Percentiles rank a stretch among this genome's conserved stretches.
Evolutionary conservation across 2,888 invertebrate genomes (phyloP).

Genomic region (Euphydryas editha): DNA sequence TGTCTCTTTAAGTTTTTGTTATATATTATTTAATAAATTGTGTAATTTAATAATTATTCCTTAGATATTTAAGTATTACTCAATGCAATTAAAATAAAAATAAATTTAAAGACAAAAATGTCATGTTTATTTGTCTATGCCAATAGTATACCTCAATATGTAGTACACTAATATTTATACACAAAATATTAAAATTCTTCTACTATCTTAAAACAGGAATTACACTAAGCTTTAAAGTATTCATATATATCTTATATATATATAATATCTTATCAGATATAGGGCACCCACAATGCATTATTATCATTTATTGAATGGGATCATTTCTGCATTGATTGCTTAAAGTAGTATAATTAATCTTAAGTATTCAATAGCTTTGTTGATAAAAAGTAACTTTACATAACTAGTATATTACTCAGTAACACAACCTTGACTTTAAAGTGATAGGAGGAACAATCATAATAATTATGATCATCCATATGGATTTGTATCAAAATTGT

Average conservation of each 20-base stretch:
- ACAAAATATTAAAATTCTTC: neutral
- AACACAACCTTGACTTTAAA: constrained; percentile 35
- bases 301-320: no score
- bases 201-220: neutral
- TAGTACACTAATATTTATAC: neutral
- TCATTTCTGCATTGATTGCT: no score
- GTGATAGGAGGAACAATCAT: constrained; percentile 12
- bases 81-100: constrained; percentile 38
- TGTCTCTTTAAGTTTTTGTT: constrained; percentile 22
- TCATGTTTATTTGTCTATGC: constrained; percentile 54
- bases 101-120: constrained; percentile 27
- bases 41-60: constrained; percentile 24
- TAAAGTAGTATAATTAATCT: no score
- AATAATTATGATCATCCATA: neutral
- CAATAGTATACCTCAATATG: constrained; percentile 11
- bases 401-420: neutral
- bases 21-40: constrained; percentile 13
- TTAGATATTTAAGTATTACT: constrained; percentile 32
- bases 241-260: no score
- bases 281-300: no score
- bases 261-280: no score
- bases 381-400: no score
- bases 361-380: no score
- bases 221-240: neutral
- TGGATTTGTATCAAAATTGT: no score